Evolutionary conservation across 1,140 invertebrate genomes (phyloP).

Genomic region (Zeugodacus cucurbitae): DNA sequence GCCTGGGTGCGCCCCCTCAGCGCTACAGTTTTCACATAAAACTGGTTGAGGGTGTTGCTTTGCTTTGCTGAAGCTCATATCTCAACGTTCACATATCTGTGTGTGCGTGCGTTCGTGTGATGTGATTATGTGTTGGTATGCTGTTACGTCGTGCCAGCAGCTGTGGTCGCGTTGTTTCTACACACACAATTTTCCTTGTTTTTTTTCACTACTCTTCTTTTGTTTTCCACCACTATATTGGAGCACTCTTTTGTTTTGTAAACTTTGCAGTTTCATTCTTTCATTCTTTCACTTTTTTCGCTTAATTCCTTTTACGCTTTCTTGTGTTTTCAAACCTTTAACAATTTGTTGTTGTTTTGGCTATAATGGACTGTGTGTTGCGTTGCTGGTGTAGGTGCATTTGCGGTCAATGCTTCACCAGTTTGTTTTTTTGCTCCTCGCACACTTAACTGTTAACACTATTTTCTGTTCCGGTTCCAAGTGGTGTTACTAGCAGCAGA

Average conservation of each 20-base stretch:
- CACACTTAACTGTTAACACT: not conserved
- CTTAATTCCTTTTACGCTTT: not conserved
- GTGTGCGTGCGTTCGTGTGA: not conserved
- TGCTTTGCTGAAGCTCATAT: not conserved
- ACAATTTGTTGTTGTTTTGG: not conserved
- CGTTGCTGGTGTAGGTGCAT: not conserved
- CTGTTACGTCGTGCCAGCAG: not conserved
- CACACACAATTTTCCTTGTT: not conserved
- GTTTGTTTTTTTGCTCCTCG: not conserved
- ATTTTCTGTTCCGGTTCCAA: not conserved
- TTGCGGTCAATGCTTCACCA: slow-evolving; percentile 16
- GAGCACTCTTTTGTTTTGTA: not conserved
- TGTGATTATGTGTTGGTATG: not conserved
- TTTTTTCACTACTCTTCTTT: not conserved
- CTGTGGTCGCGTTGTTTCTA: not conserved
- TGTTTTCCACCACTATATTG: not conserved
- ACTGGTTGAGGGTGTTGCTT: not conserved
- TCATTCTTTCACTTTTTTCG: not conserved
- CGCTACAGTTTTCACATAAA: not conserved
- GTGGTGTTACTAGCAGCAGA: not conserved
- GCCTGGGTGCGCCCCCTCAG: not conserved
- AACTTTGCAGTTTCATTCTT: not conserved
- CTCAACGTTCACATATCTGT: not conserved
- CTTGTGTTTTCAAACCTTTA: not conserved
- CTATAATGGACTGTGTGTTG: not conserved